These are phyloP conservation scores for Calephelis virginiensis DNA, from an alignment of 1,140 invertebrate species.

Conservation along the genomic window DNA sequence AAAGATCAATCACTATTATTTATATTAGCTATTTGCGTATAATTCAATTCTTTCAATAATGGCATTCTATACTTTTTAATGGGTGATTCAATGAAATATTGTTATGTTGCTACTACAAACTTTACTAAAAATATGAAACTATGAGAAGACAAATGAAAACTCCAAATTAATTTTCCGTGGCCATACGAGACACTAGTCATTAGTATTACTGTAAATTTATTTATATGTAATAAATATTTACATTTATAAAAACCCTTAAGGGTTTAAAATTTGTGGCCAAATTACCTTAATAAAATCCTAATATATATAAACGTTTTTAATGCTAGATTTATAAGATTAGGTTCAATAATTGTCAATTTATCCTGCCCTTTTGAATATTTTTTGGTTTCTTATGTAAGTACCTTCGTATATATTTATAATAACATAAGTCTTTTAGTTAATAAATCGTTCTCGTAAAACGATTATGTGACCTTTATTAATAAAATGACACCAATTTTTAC, in stretches of 20 bases:
- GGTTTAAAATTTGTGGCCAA: constrained; percentile 74
- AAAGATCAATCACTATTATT: too few relatives aligned
- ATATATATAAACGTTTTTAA: constrained; percentile 74
- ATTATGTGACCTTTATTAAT: too few relatives aligned
- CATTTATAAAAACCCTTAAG: constrained; percentile 60
- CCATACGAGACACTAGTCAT: constrained; percentile 74
- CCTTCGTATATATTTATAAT: background rate
- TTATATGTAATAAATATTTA: constrained; percentile 72
- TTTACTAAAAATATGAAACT: background rate
- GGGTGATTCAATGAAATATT: too few relatives aligned
- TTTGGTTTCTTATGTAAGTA: constrained; percentile 1
- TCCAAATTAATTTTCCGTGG: constrained; percentile 43
- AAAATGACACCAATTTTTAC: too few relatives aligned
- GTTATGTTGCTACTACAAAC: too few relatives aligned
- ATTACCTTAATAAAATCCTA: constrained; percentile 73
- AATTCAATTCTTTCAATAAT: too few relatives aligned
- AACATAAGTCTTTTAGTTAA: background rate
- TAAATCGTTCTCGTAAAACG: background rate
- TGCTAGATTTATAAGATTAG: constrained; percentile 43
- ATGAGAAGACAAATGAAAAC: background rate
- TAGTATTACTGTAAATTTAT: constrained; percentile 74
- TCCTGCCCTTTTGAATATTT: constrained; percentile 7
- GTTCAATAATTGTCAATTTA: constrained; percentile 17
- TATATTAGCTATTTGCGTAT: too few relatives aligned
- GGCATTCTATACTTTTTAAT: too few relatives aligned